Evolutionary conservation across 2,888 invertebrate genomes (phyloP).

Genomic region (Xiphydria camelus): DNA sequence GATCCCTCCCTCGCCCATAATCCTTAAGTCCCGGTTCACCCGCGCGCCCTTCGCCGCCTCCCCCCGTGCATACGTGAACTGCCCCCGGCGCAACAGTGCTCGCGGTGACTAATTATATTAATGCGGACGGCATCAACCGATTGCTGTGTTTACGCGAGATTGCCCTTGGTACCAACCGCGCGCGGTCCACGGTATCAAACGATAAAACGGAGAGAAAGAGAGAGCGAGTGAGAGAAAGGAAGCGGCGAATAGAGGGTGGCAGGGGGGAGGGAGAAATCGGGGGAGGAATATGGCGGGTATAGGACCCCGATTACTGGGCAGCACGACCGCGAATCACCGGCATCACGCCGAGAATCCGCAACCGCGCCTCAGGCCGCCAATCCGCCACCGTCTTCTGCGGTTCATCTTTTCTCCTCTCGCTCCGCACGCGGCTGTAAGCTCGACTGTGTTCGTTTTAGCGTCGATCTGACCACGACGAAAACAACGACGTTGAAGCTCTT

Average conservation of each 20-base stretch:
- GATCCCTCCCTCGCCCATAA: conserved; percentile 31
- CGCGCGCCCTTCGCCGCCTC: conserved; percentile 17
- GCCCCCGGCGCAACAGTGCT: conserved; percentile 26
- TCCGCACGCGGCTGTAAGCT: too few relatives aligned
- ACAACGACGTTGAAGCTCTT: conserved; percentile 20
- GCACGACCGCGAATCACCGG: conserved; percentile 56
- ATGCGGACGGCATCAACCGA: conserved; percentile 54
- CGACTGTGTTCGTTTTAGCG: background rate
- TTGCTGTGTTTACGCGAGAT: conserved; percentile 57
- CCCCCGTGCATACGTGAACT: conserved; percentile 30
- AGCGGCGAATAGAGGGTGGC: conserved; percentile 11
- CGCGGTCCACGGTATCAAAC: conserved; percentile 36
- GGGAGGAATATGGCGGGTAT: conserved; percentile 49
- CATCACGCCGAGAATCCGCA: conserved; percentile 56
- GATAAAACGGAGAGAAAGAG: conserved; percentile 24
- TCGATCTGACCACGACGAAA: conserved; percentile 6
- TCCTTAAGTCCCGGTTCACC: conserved; percentile 22
- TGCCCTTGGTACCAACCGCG: conserved; percentile 35
- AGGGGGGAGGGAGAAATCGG: conserved; percentile 31
- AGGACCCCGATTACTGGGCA: conserved; percentile 55
- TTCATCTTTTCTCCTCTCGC: too few relatives aligned
- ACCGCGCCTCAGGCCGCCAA: conserved; percentile 57
- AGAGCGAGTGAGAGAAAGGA: conserved; percentile 7
- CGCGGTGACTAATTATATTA: conserved; percentile 59
- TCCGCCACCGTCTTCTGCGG: conserved; percentile 47